Base-by-base conservation (phyloP, 2,888 invertebrate genomes). In the Rotaria sp. region DNA sequence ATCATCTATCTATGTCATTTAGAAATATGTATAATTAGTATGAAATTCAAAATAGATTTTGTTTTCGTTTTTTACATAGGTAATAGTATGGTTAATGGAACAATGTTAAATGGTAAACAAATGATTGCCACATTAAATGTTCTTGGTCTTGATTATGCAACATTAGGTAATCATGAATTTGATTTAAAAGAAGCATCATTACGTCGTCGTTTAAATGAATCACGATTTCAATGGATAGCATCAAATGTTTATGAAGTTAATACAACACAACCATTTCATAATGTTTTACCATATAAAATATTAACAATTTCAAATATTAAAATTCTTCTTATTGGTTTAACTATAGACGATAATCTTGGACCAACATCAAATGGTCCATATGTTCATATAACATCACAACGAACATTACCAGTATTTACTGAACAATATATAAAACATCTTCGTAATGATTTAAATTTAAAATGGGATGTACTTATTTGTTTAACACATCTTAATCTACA, bases 131-230 rank as follows among this genome's bases (percentile, higher is more conserved):
- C 80, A 45, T 80, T 80, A 18, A 80, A 80, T n/a, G 80, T 45
- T n/a, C 45, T 80, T 24, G 80, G 80, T 80, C 38, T 80, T 45
- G 45, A 80, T 80, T 80, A 45, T 45, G 80, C 80, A n/a, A 45
- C 80, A 45, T 45, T 80, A n/a, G 80, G 80, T 7, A 80, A 80
- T 80, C 80, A 80, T 80, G 80, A 80, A 45, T 80, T 80, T 45
- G 80, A 80, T 45, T 45, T 80, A 45, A 24, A 80, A 41, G 80
- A 45, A 45, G 2, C 0, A 10, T 41, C 41, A 13, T 80, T 80
- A 45, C 41, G 45, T 15, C 80, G n/a, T 45, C 80, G 80, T 80
- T 41, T 80, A 45, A 26, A 41, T 13, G 80, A 80, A 80, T 80
- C 80, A 21, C 10, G 11, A 38, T 80, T 80, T n/a, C 1, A 80